These are phyloP conservation scores for Copidosoma aretas DNA, from an alignment of 2,888 invertebrate genomes.

Conservation along the genomic window DNA sequence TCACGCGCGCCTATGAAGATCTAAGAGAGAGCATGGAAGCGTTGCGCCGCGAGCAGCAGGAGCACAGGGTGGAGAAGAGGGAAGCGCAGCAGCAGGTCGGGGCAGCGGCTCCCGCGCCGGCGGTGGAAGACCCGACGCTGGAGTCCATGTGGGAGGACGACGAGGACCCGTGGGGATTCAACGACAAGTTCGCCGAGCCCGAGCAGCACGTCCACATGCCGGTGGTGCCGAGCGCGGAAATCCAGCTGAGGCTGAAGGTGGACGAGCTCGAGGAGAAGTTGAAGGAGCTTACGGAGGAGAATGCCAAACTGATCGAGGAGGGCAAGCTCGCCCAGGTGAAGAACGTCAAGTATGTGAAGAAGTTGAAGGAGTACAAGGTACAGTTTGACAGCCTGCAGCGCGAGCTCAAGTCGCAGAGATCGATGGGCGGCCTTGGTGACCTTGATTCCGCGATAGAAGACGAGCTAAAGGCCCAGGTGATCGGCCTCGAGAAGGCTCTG, in stretches of 20 bases:
- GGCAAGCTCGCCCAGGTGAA: slow-evolving; percentile 73
- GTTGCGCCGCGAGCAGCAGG: slow-evolving; percentile 40
- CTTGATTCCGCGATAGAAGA: slow-evolving; percentile 82
- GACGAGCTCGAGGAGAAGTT: slow-evolving; percentile 69
- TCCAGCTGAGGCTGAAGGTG: slow-evolving; percentile 60
- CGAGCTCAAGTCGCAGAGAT: slow-evolving; percentile 66
- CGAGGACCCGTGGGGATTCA: slow-evolving; percentile 72
- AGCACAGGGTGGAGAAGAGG: slow-evolving; percentile 15
- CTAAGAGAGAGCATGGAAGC: slow-evolving; percentile 39
- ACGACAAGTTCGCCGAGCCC: slow-evolving; percentile 53
- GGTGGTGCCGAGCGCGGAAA: slow-evolving; percentile 47
- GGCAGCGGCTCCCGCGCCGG: not conserved
- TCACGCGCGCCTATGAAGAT: slow-evolving; percentile 45
- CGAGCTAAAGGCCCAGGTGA: slow-evolving; percentile 76
- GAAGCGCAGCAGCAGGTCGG: slow-evolving; percentile 13
- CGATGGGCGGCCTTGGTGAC: slow-evolving; percentile 63
- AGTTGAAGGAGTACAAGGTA: slow-evolving; percentile 81
- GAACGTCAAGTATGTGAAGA: slow-evolving; percentile 80
- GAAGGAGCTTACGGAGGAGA: slow-evolving; percentile 67
- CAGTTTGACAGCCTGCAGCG: slow-evolving; percentile 70
- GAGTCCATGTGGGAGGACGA: slow-evolving; percentile 55
- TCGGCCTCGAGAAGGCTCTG: slow-evolving; percentile 71
- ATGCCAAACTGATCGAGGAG: slow-evolving; percentile 68
- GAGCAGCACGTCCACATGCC: slow-evolving; percentile 43
- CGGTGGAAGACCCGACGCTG: not conserved